Evolutionary conservation across 2,113 vertebrate species (phyloP).

Genomic region (Daphoenositta chrysoptera): DNA sequence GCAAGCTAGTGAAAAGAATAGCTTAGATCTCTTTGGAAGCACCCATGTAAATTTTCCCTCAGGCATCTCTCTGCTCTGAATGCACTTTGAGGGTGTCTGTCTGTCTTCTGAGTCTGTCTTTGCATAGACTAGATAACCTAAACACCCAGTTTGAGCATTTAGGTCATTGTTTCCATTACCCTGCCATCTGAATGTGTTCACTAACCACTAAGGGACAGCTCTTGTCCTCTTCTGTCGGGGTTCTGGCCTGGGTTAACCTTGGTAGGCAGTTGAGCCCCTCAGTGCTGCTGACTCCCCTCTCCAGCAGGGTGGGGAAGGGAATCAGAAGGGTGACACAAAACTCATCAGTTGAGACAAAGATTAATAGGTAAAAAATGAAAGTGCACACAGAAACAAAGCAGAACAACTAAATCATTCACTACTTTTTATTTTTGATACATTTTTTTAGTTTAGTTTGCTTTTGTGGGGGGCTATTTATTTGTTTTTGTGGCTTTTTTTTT

Average conservation of each 20-base stretch:
- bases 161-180: neutral
- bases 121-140: neutral
- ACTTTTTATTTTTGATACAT: neutral
- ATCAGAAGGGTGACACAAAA: neutral
- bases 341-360: neutral
- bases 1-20: neutral
- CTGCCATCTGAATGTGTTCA: neutral
- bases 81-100: neutral
- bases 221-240: rapidly evolving
- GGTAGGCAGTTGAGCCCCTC: neutral
- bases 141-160: neutral
- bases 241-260: neutral
- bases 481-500: no score
- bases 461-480: neutral
- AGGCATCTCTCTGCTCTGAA: neutral
- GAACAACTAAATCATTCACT: neutral
- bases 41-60: neutral
- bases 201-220: neutral
- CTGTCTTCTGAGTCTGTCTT: neutral
- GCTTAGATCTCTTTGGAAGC: neutral
- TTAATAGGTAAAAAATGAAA: neutral
- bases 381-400: neutral
- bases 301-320: neutral
- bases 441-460: neutral
- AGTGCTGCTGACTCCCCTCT: neutral